Percentiles rank a stretch among this genome's conserved stretches.
These are phyloP conservation scores for Onychomys arenicola DNA, from an alignment of 2,797 vertebrate genomes.

Conservation along the genomic window DNA sequence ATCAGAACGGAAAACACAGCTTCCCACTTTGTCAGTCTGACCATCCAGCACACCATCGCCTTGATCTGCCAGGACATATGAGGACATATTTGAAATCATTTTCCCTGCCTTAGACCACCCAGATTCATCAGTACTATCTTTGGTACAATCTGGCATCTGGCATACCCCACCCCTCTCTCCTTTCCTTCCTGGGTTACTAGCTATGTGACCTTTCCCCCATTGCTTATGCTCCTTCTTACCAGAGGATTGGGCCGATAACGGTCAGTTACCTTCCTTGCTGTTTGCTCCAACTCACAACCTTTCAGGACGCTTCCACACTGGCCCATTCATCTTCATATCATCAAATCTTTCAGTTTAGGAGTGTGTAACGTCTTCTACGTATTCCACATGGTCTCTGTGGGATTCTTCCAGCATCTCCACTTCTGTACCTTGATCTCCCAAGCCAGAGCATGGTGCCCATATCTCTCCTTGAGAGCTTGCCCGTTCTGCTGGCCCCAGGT, in stretches of 20 bases:
- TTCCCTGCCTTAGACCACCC: neutral
- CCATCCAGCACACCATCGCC: neutral
- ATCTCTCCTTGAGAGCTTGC: neutral
- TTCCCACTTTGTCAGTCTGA: neutral
- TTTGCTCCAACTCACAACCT: neutral
- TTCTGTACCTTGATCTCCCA: neutral
- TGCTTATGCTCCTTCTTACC: neutral
- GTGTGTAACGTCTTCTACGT: neutral
- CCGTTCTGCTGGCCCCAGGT: neutral
- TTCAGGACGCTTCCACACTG: neutral
- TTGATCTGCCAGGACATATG: neutral
- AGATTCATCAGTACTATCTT: neutral
- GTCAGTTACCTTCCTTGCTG: neutral
- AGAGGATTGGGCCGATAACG: neutral
- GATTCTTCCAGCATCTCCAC: too few species aligned
- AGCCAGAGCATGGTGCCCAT: fast-evolving
- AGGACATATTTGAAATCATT: neutral
- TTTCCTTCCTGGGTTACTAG: neutral
- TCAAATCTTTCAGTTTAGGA: neutral
- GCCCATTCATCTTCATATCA: neutral
- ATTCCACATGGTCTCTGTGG: neutral
- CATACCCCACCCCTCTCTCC: neutral
- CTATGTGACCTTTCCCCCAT: neutral
- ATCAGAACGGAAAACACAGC: neutral
- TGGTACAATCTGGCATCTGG: neutral